Evolutionary conservation across 2,888 invertebrate species (phyloP).

Genomic region (Junonia oenone): DNA sequence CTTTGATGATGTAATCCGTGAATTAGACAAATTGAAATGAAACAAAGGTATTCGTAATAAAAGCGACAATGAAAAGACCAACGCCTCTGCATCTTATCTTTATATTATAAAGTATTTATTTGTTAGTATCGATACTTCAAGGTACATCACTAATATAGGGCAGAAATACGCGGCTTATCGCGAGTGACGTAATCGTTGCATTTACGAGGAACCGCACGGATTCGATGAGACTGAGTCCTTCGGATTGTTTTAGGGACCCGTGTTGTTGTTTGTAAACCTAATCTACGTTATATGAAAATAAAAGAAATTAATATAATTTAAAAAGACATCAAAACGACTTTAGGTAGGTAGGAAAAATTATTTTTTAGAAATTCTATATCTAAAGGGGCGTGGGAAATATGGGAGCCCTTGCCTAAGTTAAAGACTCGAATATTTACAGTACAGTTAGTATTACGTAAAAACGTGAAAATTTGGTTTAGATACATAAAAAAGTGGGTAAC

Average conservation of each 20-base stretch:
- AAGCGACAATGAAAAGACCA: neutral
- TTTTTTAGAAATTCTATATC: too few relatives aligned
- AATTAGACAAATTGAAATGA: constrained; percentile 22
- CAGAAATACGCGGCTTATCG: constrained; percentile 45
- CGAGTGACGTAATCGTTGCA: constrained; percentile 54
- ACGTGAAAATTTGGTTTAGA: too few relatives aligned
- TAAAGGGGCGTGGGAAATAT: too few relatives aligned
- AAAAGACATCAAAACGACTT: too few relatives aligned
- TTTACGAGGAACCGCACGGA: constrained; percentile 43
- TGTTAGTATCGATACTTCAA: neutral
- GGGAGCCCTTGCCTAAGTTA: too few relatives aligned
- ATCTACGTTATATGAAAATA: too few relatives aligned
- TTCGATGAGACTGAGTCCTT: constrained; percentile 27
- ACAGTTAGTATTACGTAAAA: too few relatives aligned
- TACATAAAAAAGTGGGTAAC: too few relatives aligned
- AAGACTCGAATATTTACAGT: too few relatives aligned
- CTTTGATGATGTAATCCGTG: constrained; percentile 24
- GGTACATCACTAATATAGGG: constrained; percentile 20
- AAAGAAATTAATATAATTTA: too few relatives aligned
- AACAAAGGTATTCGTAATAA: constrained; percentile 3
- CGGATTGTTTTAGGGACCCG: constrained; percentile 15
- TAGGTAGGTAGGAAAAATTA: too few relatives aligned
- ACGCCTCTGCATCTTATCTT: constrained; percentile 5
- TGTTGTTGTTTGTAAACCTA: constrained; percentile 5
- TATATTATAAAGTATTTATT: neutral